Evolutionary conservation across 2,888 invertebrate genomes (phyloP).

Genomic region (Protophormia terraenovae): DNA sequence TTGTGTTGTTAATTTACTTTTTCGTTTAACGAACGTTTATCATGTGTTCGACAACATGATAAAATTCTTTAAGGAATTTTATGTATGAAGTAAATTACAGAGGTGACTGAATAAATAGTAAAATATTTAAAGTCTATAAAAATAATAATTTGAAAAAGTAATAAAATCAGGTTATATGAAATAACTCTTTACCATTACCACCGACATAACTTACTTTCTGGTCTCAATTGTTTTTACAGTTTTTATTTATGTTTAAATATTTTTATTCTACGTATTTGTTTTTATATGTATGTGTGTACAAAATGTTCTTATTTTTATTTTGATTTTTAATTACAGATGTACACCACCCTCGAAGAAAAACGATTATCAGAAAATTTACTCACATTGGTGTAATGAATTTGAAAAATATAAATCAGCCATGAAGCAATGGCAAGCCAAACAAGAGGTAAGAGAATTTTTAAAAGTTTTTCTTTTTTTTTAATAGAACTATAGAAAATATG

Average conservation of each 20-base stretch:
- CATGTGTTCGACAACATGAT: too few relatives aligned
- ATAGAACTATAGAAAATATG: too few relatives aligned
- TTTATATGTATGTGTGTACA: neutral
- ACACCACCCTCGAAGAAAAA: slow-evolving; percentile 94
- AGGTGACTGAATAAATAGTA: too few relatives aligned
- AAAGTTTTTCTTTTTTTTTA: too few relatives aligned
- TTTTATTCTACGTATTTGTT: neutral
- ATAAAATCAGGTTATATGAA: too few relatives aligned
- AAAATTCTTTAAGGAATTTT: too few relatives aligned
- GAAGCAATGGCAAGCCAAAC: slow-evolving; percentile 96
- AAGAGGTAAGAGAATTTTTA: slow-evolving; percentile 86
- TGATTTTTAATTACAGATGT: slow-evolving; percentile 83
- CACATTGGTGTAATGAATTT: slow-evolving; percentile 99
- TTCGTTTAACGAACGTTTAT: slow-evolving; percentile 38
- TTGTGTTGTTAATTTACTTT: slow-evolving; percentile 53
- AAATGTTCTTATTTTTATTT: slow-evolving; percentile 39
- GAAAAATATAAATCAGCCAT: slow-evolving; percentile 98
- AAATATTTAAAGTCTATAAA: too few relatives aligned
- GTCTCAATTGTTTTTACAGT: neutral
- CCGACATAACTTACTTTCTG: too few relatives aligned
- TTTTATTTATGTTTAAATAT: slow-evolving; percentile 50
- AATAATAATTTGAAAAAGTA: too few relatives aligned
- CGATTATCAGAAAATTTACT: slow-evolving; percentile 96
- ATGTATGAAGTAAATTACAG: too few relatives aligned
- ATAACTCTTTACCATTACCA: too few relatives aligned